phyloP scores from a whole-genome alignment of 2,888 invertebrate genomes.

The Lypha dubia region DNA sequence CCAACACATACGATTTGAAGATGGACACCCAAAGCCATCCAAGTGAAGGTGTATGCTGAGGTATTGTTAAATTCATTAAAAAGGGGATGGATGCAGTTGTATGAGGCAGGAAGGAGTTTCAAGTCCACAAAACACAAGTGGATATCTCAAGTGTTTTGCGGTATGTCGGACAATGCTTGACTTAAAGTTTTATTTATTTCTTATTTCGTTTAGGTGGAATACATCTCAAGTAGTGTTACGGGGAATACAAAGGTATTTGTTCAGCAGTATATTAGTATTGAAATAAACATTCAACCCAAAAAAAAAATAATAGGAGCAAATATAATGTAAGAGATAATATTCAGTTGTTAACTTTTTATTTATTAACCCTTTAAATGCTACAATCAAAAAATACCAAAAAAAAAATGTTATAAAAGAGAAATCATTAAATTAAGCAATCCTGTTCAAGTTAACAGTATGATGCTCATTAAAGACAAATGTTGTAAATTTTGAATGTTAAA shows the following conservation, averaged over 20 bases:
- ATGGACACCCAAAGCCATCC: conserved; percentile 15
- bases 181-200: conserved; percentile 44
- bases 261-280: conserved; percentile 7
- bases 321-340: not conserved
- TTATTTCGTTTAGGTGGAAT: conserved; percentile 19
- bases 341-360: conserved; percentile 1
- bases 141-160: conserved; percentile 62
- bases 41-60: conserved; percentile 3
- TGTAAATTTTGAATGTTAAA: too few relatives aligned
- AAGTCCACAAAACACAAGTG: conserved; percentile 62
- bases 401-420: not conserved
- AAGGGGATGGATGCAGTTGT: not conserved
- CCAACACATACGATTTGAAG: conserved; percentile 39
- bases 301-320: conserved; percentile 34
- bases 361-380: conserved; percentile 19
- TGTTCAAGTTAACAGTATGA: not conserved
- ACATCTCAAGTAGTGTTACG: conserved; percentile 32
- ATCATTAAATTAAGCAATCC: not conserved
- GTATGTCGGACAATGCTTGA: conserved; percentile 67
- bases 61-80: not conserved
- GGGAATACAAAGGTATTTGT: conserved; percentile 28
- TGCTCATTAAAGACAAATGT: too few relatives aligned
- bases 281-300: conserved; percentile 44
- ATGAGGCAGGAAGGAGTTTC: conserved; percentile 17
- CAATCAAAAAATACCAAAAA: not conserved